phyloP scores from a whole-genome alignment of 2,888 invertebrate species.

The Drosophila niveifrons region DNA sequence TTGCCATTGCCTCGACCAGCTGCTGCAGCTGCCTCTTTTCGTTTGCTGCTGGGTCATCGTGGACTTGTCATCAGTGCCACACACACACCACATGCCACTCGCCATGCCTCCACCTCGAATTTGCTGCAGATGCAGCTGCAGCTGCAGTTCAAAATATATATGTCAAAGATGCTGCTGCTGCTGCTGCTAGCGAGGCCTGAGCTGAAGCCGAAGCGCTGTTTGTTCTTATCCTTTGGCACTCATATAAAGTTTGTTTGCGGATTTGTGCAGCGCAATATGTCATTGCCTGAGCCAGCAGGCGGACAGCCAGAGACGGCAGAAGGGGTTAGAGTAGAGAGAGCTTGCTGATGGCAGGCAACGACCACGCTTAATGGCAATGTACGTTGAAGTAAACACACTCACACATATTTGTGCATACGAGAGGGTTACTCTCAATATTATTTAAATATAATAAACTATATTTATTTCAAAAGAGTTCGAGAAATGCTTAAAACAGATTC shows the following conservation, averaged over 20 bases:
- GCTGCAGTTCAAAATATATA: slow-evolving; percentile 57
- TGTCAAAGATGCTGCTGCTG: slow-evolving; percentile 73
- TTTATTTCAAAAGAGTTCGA: too few relatives aligned
- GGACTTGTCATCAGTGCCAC: slow-evolving; percentile 23
- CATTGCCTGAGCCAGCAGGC: slow-evolving; percentile 63
- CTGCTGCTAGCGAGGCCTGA: slow-evolving; percentile 38
- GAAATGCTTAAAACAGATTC: too few relatives aligned
- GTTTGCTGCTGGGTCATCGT: slow-evolving; percentile 21
- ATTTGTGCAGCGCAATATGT: slow-evolving; percentile 81
- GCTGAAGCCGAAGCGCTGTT: slow-evolving; percentile 50
- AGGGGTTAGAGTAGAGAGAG: background rate
- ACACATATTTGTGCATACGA: slow-evolving; percentile 46
- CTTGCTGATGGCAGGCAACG: slow-evolving; percentile 38
- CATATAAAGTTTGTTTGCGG: slow-evolving; percentile 81
- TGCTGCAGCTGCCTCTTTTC: slow-evolving; percentile 4
- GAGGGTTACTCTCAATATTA: slow-evolving; percentile 37
- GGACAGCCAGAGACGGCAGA: background rate
- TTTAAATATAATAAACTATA: background rate
- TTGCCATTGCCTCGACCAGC: background rate
- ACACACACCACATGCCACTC: slow-evolving; percentile 7
- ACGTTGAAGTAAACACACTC: slow-evolving; percentile 77
- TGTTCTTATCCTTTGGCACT: slow-evolving; percentile 79
- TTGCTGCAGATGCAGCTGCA: slow-evolving; percentile 2
- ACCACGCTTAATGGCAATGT: slow-evolving; percentile 79
- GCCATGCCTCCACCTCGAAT: background rate